Conservation (phyloP, 2,797 vertebrate species). For the Chrosomus eos region DNA sequence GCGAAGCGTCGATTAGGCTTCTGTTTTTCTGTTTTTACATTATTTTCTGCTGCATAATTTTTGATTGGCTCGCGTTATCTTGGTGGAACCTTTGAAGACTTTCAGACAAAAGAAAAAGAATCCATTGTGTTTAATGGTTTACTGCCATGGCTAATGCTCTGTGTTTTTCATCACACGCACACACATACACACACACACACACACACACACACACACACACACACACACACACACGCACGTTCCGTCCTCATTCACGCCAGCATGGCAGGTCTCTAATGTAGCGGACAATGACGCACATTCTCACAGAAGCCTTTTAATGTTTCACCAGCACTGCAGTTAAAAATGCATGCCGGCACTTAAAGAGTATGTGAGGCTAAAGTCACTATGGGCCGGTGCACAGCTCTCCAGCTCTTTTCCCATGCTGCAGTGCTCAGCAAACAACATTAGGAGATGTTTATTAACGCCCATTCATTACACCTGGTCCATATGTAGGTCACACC, state of each 20-base stretch:
- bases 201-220: slow-evolving; percentile 65
- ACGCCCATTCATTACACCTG: slow-evolving; percentile 47
- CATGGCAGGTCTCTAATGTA: slow-evolving; percentile 56
- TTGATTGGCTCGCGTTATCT: background rate
- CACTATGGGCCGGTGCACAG: background rate
- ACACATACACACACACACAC: slow-evolving; percentile 62
- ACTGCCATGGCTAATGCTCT: background rate
- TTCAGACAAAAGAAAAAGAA: slow-evolving; percentile 16
- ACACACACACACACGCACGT: slow-evolving; percentile 65
- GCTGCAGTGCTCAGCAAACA: slow-evolving; percentile 45
- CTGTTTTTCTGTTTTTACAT: background rate
- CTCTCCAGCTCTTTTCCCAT: slow-evolving; percentile 14
- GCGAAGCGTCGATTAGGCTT: slow-evolving; percentile 1
- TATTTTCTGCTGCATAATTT: background rate
- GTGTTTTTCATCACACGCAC: slow-evolving; percentile 31
- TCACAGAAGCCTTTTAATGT: slow-evolving; percentile 73
- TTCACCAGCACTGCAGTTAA: slow-evolving; percentile 72
- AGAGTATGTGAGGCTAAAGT: slow-evolving; percentile 60
- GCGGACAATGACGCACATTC: slow-evolving; percentile 66
- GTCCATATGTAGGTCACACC: slow-evolving; percentile 49
- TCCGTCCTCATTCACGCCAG: slow-evolving; percentile 60
- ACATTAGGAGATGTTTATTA: slow-evolving; percentile 48
- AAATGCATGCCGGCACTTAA: slow-evolving; percentile 72
- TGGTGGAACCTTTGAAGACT: slow-evolving; percentile 20
- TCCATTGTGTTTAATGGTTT: slow-evolving; percentile 30